phyloP scores from a whole-genome alignment of 2,888 invertebrate species.

The Ariolimax columbianus region DNA sequence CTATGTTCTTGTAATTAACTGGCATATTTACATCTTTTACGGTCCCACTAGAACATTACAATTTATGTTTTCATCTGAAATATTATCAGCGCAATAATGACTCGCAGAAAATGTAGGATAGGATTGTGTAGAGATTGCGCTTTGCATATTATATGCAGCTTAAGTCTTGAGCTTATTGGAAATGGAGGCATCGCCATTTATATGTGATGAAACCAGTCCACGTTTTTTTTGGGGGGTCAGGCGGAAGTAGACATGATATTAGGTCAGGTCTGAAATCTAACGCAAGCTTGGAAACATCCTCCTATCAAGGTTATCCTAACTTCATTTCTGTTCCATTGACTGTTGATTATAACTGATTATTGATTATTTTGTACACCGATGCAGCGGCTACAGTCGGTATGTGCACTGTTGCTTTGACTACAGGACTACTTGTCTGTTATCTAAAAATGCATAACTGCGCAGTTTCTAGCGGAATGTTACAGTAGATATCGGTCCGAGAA shows the following conservation, averaged over 20 bases:
- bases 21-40: too few relatives aligned
- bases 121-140: neutral
- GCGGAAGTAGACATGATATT: conserved; percentile 9
- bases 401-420: conserved; percentile 4
- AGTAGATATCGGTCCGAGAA: neutral
- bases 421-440: conserved; percentile 21
- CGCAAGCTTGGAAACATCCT: neutral
- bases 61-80: too few relatives aligned
- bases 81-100: neutral
- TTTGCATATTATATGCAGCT: neutral
- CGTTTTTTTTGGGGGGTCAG: neutral
- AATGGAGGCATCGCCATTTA: neutral
- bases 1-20: too few relatives aligned
- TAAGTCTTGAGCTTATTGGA: neutral
- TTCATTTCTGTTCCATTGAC: conserved; percentile 16
- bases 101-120: neutral
- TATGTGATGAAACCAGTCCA: neutral
- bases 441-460: neutral
- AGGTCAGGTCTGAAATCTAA: conserved; percentile 15
- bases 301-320: conserved; percentile 6
- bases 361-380: conserved; percentile 23
- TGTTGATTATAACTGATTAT: conserved; percentile 22
- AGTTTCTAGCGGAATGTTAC: conserved; percentile 11
- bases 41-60: too few relatives aligned
- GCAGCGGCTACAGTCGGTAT: neutral